Base-by-base conservation (phyloP, 2,113 vertebrate genomes). In the Spheniscus mendiculus region DNA sequence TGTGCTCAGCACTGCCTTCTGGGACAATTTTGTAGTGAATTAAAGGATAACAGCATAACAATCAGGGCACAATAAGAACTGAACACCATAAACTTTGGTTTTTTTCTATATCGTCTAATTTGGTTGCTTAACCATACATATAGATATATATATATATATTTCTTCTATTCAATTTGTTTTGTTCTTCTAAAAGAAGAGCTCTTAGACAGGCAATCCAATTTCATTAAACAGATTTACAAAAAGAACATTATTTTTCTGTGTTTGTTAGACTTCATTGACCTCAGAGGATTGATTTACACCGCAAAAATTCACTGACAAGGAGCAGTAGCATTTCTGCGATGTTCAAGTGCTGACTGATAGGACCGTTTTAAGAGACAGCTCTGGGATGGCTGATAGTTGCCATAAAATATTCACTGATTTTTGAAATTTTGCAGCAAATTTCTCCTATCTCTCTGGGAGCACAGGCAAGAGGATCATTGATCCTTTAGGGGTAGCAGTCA, bases 81-180 rank as follows among this genome's bases (percentile, higher is more conserved):
- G 6, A 3, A 5, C 3, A 62, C 52, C 15, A 11, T 45, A 70
- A 89, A 78, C 4, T 15, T 70, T 42, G 9, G 1, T 0, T 0
- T 9, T 49, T 34, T 29, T 5, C 15, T 45, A 5, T 13, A 32
- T 79, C 3, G 1, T 22, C 34, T 40, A 42, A 45, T 85, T 73
- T 73, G 11, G 3, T 16, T 79, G 10, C 15, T 71, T 66, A 29
- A 29, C 10, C 45, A 52, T 29, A n/a, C 30, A 11, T 30, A 16
- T 29, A n/a, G 25, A 11, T 30, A 16, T 20, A 14, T 10, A 10
- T 29, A 23, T 36, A 29, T 5, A 5, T 40, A 14, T 59, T 45
- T 80, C 15, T 49, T 53, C 17, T 18, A 25, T 40, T 58, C 27
- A 32, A 7, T 29, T 80, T 65, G 2, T 12, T 62, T 65, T 50